Base-by-base conservation (phyloP, 2,888 invertebrate species). In the Pseudeuparius sepicola region DNA sequence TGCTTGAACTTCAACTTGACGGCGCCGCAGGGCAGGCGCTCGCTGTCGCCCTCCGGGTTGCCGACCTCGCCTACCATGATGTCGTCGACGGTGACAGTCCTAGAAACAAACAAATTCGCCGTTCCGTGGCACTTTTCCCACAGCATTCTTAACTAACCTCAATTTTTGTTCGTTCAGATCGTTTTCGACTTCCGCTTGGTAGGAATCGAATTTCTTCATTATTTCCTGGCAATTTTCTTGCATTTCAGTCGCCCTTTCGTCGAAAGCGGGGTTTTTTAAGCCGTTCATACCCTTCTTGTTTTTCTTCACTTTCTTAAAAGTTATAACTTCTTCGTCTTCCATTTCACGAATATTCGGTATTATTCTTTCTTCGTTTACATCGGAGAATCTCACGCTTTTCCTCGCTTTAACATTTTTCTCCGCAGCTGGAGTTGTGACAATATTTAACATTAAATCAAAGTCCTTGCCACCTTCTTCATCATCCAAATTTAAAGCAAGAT, bases 101-200 rank as follows among this genome's bases (percentile, higher is more conserved):
- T n/a, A n/a, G n/a, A n/a, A n/a, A n/a, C n/a, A n/a, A n/a, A n/a
- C n/a, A n/a, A n/a, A n/a, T n/a, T n/a, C n/a, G n/a, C n/a, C n/a
- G n/a, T n/a, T n/a, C n/a, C n/a, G n/a, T n/a, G n/a, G n/a, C n/a
- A n/a, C n/a, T n/a, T n/a, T n/a, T n/a, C n/a, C n/a, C n/a, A n/a
- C n/a, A n/a, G n/a, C n/a, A n/a, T n/a, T n/a, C n/a, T n/a, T n/a
- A n/a, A n/a, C n/a, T n/a, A n/a, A n/a, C n/a, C 45, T 45, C 10
- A 42, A 14, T 44, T 60, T 59, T 1, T 45, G 46, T 36, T 60
- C 59, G 35, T 63, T 63, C 6, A 63, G 53, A 32, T 58, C 56
- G 37, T 63, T 63, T 44, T 63, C 63, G 9, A 63, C 52, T 42
- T 62, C 56, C 0, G 59, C 58, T 44, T 63, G 57, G 37, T 44